Evolutionary conservation across 2,113 vertebrate species (phyloP).

Genomic region (Notechis scutatus): DNA sequence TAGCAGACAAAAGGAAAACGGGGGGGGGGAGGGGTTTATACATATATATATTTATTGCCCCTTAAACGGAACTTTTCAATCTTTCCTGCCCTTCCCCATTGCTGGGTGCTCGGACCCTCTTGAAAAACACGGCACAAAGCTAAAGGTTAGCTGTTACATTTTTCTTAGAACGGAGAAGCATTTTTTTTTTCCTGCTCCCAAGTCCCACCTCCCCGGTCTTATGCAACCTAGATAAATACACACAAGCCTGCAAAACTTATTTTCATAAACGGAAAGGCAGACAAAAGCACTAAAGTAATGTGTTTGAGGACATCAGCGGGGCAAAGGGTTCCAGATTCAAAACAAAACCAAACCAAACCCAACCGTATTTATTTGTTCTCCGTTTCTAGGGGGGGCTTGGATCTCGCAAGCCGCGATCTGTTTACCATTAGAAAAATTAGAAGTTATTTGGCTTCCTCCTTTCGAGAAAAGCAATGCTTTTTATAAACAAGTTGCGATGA

Average conservation of each 20-base stretch:
- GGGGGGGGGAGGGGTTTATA: neutral
- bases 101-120: neutral
- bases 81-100: neutral
- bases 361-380: neutral
- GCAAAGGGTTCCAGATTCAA: constrained; percentile 70
- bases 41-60: neutral
- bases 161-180: neutral
- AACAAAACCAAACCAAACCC: neutral
- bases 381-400: neutral
- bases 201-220: no score
- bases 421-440: constrained; percentile 70
- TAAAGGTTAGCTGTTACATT: neutral
- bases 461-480: constrained; percentile 49
- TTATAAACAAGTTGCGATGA: constrained; percentile 50
- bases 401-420: constrained; percentile 46
- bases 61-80: neutral
- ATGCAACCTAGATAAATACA: neutral
- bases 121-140: neutral
- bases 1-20: neutral
- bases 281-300: constrained; percentile 45
- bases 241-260: neutral
- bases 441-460: constrained; percentile 49
- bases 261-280: neutral
- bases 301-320: constrained; percentile 61
- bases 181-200: neutral